phyloP scores from a whole-genome alignment of 1,140 invertebrate genomes.

The Drosophila paulistorum region DNA sequence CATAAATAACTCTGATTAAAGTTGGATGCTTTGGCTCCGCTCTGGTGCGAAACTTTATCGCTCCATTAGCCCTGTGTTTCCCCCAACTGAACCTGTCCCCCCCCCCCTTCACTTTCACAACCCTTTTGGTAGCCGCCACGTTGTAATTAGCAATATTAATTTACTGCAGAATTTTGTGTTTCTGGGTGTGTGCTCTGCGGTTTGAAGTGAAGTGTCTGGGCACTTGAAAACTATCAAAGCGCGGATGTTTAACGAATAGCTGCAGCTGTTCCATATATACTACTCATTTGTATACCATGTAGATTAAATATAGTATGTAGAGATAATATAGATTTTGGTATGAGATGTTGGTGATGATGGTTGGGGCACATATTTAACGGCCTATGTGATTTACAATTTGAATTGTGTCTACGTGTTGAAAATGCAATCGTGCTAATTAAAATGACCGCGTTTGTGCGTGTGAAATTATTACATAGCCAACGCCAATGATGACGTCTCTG shows the following conservation, averaged over 20 bases:
- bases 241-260: constrained; percentile 15
- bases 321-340: constrained; percentile 5
- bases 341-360: constrained; percentile 6
- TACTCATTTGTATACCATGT: constrained; percentile 23
- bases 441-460: constrained; percentile 74
- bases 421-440: constrained; percentile 80
- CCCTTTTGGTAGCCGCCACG: neutral
- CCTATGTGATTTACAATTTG: constrained; percentile 72
- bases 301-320: constrained; percentile 20
- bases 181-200: constrained; percentile 9
- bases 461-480: constrained; percentile 63
- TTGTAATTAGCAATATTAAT: constrained; percentile 65
- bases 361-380: constrained; percentile 53
- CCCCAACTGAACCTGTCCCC: neutral
- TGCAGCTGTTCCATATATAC: constrained; percentile 15
- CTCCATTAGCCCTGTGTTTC: neutral
- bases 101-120: neutral
- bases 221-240: constrained; percentile 28
- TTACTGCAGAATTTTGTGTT: constrained; percentile 38
- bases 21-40: neutral
- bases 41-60: neutral
- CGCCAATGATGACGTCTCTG: neutral
- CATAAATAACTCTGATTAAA: constrained; percentile 29
- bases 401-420: constrained; percentile 73
- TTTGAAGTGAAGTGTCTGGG: constrained; percentile 15